Evolutionary conservation across 2,113 vertebrate species (phyloP).

Genomic region (Hippolais icterina): DNA sequence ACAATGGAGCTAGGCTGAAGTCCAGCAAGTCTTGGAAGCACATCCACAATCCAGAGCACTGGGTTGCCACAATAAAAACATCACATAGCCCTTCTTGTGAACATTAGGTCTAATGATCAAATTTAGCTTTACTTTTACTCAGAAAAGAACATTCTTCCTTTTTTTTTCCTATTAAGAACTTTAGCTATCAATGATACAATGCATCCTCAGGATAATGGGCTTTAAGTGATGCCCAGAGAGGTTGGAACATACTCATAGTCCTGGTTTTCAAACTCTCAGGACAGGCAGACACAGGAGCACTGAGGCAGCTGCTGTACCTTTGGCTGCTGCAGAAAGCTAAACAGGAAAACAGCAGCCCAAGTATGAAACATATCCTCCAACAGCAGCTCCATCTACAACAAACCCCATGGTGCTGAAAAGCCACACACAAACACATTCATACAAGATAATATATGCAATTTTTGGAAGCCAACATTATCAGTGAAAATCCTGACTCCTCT

Average conservation of each 20-base stretch:
- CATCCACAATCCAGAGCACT: not conserved
- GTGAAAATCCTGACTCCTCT: not conserved
- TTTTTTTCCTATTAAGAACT: not conserved
- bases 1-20: not conserved
- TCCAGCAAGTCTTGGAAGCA: not conserved
- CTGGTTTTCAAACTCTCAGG: not conserved
- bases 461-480: not conserved
- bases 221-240: not conserved
- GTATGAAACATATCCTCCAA: not conserved
- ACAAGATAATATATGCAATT: not conserved
- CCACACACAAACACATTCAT: not conserved
- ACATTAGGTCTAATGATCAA: not conserved
- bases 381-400: not conserved
- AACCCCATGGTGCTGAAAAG: not conserved
- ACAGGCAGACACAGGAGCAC: not conserved
- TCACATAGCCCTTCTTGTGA: not conserved
- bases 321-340: not conserved
- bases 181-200: not conserved
- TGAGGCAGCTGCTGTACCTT: not conserved
- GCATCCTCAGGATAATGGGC: not conserved
- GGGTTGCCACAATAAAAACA: not conserved
- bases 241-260: not conserved
- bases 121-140: not conserved
- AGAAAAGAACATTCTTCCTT: not conserved
- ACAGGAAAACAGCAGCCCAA: not conserved